Percentiles rank a stretch among this genome's conserved stretches.
These are phyloP conservation scores for Platyrinchus mystaceus DNA, from an alignment of 2,797 vertebrate genomes.

Conservation along the genomic window DNA sequence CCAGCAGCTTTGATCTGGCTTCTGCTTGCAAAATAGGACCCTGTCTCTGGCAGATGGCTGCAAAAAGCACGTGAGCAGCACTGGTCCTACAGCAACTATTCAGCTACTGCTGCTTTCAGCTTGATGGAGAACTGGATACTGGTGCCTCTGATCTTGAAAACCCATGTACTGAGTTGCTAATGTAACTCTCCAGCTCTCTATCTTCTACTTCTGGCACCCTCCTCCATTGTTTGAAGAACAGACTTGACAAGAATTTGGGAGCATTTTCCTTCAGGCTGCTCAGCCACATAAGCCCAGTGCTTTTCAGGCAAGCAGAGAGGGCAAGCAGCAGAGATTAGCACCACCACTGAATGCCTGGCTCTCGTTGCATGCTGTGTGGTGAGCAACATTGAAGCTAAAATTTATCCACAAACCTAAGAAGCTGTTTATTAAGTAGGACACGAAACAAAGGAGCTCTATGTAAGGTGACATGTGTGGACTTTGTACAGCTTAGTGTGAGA, in stretches of 20 bases:
- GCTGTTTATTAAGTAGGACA: background rate
- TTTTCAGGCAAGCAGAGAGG: background rate
- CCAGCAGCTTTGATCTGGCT: background rate
- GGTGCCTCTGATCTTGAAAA: background rate
- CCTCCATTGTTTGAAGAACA: background rate
- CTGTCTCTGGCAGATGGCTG: background rate
- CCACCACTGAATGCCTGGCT: background rate
- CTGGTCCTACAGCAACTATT: background rate
- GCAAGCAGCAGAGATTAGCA: background rate
- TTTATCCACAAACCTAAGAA: background rate
- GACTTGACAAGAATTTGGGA: background rate
- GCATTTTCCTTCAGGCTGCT: background rate
- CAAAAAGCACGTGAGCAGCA: background rate
- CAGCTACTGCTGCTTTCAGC: background rate
- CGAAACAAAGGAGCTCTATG: background rate
- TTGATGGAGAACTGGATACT: background rate
- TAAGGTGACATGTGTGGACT: background rate
- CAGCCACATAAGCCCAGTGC: background rate
- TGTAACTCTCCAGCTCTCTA: background rate
- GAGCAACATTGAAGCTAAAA: background rate
- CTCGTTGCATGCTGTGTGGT: background rate
- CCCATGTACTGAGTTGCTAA: background rate
- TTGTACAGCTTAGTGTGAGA: background rate
- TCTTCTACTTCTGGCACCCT: background rate
- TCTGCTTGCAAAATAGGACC: background rate